Conservation (phyloP, 1,140 invertebrate genomes). For the Psix sp. region DNA sequence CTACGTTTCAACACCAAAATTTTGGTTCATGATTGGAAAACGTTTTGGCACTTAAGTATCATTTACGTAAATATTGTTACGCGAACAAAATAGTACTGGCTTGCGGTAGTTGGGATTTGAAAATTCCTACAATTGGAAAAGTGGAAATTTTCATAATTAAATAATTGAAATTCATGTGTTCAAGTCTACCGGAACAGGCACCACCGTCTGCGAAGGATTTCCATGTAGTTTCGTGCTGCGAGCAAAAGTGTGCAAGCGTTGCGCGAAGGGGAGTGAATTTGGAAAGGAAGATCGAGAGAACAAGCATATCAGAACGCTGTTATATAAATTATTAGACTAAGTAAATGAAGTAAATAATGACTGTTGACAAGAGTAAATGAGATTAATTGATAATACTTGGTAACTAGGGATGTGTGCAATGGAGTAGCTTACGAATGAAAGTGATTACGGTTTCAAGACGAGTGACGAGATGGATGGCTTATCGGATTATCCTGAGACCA, state of each 20-base stretch:
- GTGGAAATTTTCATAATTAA: no score
- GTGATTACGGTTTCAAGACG: conserved; percentile 44
- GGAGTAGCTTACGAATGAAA: conserved; percentile 57
- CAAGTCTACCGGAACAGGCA: no score
- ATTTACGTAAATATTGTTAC: no score
- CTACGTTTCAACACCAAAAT: neutral
- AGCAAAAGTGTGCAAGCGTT: conserved; percentile 55
- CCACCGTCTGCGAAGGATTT: conserved; percentile 28
- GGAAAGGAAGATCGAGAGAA: conserved; percentile 57
- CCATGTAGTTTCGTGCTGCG: conserved; percentile 35
- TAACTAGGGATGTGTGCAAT: conserved; percentile 74
- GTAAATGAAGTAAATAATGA: conserved; percentile 66
- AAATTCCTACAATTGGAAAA: no score
- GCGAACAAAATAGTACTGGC: no score
- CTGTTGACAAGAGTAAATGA: conserved; percentile 68
- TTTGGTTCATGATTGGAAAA: neutral
- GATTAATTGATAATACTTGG: conserved; percentile 67
- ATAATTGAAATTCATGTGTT: no score
- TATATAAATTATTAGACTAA: conserved; percentile 63
- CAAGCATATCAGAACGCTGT: conserved; percentile 76
- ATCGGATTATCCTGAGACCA: conserved; percentile 2
- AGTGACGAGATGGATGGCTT: conserved; percentile 44
- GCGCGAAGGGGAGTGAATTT: conserved; percentile 56
- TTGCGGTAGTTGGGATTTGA: no score
- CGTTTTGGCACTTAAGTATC: no score